Evolutionary conservation across 2,888 invertebrate genomes (phyloP).

Genomic region (Hydrotaea diabolus): DNA sequence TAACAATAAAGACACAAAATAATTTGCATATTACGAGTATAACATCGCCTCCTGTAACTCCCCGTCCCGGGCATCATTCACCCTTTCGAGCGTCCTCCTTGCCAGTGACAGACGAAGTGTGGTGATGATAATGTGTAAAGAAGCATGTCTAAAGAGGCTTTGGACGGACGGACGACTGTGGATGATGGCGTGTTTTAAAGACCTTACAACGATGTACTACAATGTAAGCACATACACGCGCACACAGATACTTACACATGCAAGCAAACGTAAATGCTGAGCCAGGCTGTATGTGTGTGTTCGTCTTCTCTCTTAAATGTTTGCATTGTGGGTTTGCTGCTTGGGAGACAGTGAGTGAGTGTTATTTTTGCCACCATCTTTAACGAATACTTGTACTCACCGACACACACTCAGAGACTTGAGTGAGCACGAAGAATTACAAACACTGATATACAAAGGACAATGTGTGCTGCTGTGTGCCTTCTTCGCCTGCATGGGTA

Average conservation of each 20-base stretch:
- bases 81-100: background rate
- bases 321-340: background rate
- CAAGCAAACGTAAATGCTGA: too few relatives aligned
- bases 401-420: background rate
- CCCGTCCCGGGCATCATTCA: background rate
- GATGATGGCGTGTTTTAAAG: background rate
- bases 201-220: background rate
- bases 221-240: background rate
- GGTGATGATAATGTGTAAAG: background rate
- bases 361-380: background rate
- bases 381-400: background rate
- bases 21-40: background rate
- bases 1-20: background rate
- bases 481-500: too few relatives aligned
- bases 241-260: too few relatives aligned
- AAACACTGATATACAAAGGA: background rate
- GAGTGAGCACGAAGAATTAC: background rate
- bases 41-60: background rate
- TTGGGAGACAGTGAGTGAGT: background rate
- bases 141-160: background rate
- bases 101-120: background rate
- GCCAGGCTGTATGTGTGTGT: background rate
- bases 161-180: background rate
- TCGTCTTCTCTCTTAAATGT: too few relatives aligned
- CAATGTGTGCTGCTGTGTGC: background rate